Conservation (phyloP, 2,888 invertebrate species). For the Drosophila recens region DNA sequence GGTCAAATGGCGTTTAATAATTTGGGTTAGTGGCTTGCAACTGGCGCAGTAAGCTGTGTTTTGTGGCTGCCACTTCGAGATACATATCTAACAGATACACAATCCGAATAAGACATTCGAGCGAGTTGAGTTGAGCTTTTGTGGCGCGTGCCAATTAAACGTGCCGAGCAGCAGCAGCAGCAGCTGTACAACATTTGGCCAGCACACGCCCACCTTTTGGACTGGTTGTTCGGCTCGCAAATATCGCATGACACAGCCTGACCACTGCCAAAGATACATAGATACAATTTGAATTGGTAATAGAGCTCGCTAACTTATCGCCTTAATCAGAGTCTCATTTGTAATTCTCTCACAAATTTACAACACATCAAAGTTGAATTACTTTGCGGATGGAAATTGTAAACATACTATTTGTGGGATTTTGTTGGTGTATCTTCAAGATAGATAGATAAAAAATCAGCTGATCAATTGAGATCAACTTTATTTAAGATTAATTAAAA, state of each 20-base stretch:
- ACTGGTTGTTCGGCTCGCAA: constrained; percentile 18
- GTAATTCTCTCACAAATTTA: background rate
- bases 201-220: constrained; percentile 47
- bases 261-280: constrained; percentile 4
- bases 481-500: background rate
- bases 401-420: background rate
- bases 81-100: constrained; percentile 67
- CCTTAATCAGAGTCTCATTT: constrained; percentile 26
- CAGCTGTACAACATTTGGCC: constrained; percentile 39
- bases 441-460: background rate
- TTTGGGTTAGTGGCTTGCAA: constrained; percentile 63
- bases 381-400: background rate
- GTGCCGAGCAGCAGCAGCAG: constrained; percentile 43
- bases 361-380: background rate
- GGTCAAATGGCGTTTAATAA: constrained; percentile 80
- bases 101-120: constrained; percentile 68
- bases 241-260: constrained; percentile 38
- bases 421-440: background rate
- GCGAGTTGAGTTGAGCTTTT: constrained; percentile 34
- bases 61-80: constrained; percentile 41
- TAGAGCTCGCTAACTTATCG: constrained; percentile 21
- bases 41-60: constrained; percentile 24
- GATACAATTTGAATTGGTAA: constrained; percentile 14
- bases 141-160: constrained; percentile 79
- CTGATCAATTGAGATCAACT: background rate